phyloP scores from a whole-genome alignment of 2,797 vertebrate species.

The Crax fasciolata region DNA sequence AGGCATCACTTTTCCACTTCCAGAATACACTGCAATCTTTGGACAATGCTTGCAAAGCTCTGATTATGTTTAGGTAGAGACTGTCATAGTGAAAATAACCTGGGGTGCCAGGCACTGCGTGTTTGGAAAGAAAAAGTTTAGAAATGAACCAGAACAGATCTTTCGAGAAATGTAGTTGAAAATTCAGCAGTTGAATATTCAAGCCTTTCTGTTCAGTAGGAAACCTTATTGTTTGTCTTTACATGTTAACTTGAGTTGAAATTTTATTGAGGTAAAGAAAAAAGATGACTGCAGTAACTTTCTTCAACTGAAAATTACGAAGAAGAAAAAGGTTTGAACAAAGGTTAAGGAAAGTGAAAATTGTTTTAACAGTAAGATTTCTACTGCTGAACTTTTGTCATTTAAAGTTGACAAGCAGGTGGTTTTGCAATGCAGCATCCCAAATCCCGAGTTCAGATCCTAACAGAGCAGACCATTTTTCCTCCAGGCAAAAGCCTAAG shows the following conservation, averaged over 20 bases:
- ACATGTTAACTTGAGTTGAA: neutral
- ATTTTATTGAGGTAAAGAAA: neutral
- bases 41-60: neutral
- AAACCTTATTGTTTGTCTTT: constrained; percentile 11
- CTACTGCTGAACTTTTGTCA: neutral
- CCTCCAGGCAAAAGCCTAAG: neutral
- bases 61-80: neutral
- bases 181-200: neutral
- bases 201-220: neutral
- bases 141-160: neutral
- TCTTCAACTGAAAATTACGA: neutral
- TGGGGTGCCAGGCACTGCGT: neutral
- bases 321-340: neutral
- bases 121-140: neutral
- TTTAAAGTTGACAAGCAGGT: neutral
- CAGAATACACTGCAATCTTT: neutral
- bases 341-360: neutral
- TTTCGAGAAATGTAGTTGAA: neutral
- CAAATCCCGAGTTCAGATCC: neutral
- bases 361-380: neutral
- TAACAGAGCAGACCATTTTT: neutral
- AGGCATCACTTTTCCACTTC: neutral
- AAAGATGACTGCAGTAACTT: neutral
- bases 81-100: neutral
- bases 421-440: neutral